Evolutionary conservation across 1,140 invertebrate genomes (phyloP).

Genomic region (Stegodyphus mimosarum): DNA sequence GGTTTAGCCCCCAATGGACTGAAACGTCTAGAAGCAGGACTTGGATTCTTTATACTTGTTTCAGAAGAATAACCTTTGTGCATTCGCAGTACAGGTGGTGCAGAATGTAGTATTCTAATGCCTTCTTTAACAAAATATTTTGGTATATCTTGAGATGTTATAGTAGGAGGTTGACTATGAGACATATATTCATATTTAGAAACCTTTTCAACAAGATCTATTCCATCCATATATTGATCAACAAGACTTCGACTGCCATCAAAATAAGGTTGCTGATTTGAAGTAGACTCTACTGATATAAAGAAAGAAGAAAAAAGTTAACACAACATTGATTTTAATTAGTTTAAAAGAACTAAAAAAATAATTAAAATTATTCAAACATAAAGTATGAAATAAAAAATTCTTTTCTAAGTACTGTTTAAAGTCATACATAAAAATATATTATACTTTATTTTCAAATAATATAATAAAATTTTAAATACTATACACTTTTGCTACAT

Average conservation of each 20-base stretch:
- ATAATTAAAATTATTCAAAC: too few relatives aligned
- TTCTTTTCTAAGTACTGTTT: too few relatives aligned
- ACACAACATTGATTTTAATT: too few relatives aligned
- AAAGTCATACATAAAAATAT: too few relatives aligned
- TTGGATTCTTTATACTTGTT: conserved; percentile 32
- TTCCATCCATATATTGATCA: conserved; percentile 63
- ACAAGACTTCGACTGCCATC: neutral
- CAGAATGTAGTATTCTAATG: conserved; percentile 41
- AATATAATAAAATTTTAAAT: too few relatives aligned
- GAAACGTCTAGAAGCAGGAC: conserved; percentile 33
- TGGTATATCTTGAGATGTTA: conserved; percentile 59
- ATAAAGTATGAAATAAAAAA: too few relatives aligned
- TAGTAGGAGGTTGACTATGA: conserved; percentile 60
- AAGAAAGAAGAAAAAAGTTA: neutral
- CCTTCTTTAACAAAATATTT: conserved; percentile 62
- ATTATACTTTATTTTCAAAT: too few relatives aligned
- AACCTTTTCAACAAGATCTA: conserved; percentile 66
- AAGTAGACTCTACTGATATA: conserved; percentile 27
- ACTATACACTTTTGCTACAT: too few relatives aligned
- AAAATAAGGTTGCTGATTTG: conserved; percentile 16
- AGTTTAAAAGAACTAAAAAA: too few relatives aligned
- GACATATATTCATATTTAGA: conserved; percentile 66
- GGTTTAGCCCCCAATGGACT: conserved; percentile 41
- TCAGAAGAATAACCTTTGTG: conserved; percentile 45
- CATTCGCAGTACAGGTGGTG: conserved; percentile 41